Evolutionary conservation across 2,888 invertebrate species (phyloP), one percentile per base, ranked within the genome.

Genomic region (Synergus umbraculus): DNA sequence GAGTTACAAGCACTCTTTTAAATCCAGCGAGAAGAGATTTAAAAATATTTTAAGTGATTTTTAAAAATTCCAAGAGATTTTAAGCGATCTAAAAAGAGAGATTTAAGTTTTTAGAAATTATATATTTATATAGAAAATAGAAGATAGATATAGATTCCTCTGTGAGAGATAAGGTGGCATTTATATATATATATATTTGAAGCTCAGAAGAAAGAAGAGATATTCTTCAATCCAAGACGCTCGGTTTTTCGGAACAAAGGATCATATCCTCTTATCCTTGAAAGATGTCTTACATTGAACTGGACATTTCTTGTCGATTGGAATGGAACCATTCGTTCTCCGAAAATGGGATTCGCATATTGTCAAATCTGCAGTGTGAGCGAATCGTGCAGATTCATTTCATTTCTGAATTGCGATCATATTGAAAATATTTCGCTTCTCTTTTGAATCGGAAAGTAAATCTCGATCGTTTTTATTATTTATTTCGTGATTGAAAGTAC

Each of bases 201-300:
- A 8, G n/a, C 54, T 49, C 49, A 49, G 5, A 15, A 15, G 15
- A 7, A 49, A 15, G 49, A 49, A 15, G 0, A 49, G 1, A 49
- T 13, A 49, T 15, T 15, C 49, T 44, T 44, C 63, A 63, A 63
- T 63, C 4, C 18, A 22, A 8, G 63, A 22, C 41, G 22, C 9
- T 18, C 49, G n/a, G 54, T 76, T 76, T 76, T 58, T 76, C 60
- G 8, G 10, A 37, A 60, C 29, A 76, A 76, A 41, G 54, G 43
- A 43, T 58, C 15, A 60, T 37, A 29, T 58, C 46, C 22, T 58
- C 15, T 43, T 76, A 29, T 58, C 22, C 22, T 12, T 41, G 44
- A 18, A 12, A 12, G 46, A 67, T 67, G 44, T 46, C 22, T 67
- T 67, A 46, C 44, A 67, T 46, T 67, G 7, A 67, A 46, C 67